A percentile compares a stretch with the other conserved stretches of the same genome.
phyloP scores from a whole-genome alignment of 23 tunicate genomes.

The Botrylloides violaceus region DNA sequence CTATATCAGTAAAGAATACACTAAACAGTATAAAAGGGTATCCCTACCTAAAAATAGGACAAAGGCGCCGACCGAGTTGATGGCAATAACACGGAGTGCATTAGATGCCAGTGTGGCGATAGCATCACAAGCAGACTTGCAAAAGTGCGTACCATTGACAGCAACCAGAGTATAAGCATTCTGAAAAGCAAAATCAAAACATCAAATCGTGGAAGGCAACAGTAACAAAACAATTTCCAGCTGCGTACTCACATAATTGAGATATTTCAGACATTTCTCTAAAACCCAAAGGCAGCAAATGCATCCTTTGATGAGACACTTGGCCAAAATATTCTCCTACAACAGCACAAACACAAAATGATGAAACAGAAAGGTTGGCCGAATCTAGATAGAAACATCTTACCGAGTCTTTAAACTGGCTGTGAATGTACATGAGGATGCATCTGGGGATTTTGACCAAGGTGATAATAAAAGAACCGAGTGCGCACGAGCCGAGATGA shows the following conservation, averaged over 20 bases:
- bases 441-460: constrained; percentile 77
- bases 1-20: neutral
- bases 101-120: constrained; percentile 83
- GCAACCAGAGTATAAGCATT: constrained; percentile 90
- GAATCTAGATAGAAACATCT: neutral
- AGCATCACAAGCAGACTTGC: constrained; percentile 85
- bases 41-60: constrained; percentile 85
- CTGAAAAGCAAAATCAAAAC: no score
- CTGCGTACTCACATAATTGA: constrained; percentile 73
- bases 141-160: constrained; percentile 83
- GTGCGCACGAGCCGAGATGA: constrained; percentile 91
- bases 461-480: constrained; percentile 71
- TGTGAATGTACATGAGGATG: constrained; percentile 69
- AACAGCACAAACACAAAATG: neutral
- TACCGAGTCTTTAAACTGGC: constrained; percentile 71
- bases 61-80: constrained; percentile 76
- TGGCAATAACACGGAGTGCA: constrained; percentile 77
- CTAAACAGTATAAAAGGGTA: no score
- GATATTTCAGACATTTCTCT: constrained; percentile 73
- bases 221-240: neutral
- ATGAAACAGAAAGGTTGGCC: neutral
- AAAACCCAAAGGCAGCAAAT: constrained; percentile 73
- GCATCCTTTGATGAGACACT: constrained; percentile 67
- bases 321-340: constrained; percentile 70
- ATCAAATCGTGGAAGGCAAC: no score